Evolutionary conservation across 1,140 invertebrate genomes (phyloP).

Genomic region (Papilio dardanus): DNA sequence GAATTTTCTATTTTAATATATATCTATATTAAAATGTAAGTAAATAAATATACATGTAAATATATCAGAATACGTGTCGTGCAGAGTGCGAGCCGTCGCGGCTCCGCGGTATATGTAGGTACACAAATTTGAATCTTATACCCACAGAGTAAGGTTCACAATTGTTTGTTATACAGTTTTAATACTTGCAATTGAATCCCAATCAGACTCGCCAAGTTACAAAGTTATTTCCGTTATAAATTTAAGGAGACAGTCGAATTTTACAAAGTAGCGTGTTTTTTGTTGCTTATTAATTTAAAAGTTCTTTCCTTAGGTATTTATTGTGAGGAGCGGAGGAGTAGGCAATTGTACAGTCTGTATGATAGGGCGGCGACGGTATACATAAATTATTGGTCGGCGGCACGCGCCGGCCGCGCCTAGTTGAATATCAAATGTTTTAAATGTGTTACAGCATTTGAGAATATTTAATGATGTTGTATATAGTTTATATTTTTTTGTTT

Average conservation of each 20-base stretch:
- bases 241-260: slow-evolving; percentile 13
- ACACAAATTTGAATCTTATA: not conserved
- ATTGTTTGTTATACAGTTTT: slow-evolving; percentile 1
- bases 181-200: not conserved
- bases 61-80: slow-evolving; percentile 49
- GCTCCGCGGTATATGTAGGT: not conserved
- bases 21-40: slow-evolving; percentile 58
- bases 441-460: slow-evolving; percentile 82
- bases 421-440: slow-evolving; percentile 82
- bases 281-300: slow-evolving; percentile 68
- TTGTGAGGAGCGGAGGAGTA: slow-evolving; percentile 51
- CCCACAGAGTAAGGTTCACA: not conserved
- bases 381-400: slow-evolving; percentile 63
- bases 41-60: slow-evolving; percentile 50
- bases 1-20: slow-evolving; percentile 82
- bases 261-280: slow-evolving; percentile 46
- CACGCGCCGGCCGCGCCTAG: slow-evolving; percentile 65
- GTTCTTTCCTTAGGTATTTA: slow-evolving; percentile 50
- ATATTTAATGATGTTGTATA: slow-evolving; percentile 82
- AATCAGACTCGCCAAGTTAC: slow-evolving; percentile 5
- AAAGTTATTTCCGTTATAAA: slow-evolving; percentile 3
- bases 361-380: slow-evolving; percentile 47
- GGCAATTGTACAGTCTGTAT: slow-evolving; percentile 65
- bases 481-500: slow-evolving; percentile 82
- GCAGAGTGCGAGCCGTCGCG: slow-evolving; percentile 42